Evolutionary conservation across 2,113 vertebrate species (phyloP).

Genomic region (Rynchops niger): DNA sequence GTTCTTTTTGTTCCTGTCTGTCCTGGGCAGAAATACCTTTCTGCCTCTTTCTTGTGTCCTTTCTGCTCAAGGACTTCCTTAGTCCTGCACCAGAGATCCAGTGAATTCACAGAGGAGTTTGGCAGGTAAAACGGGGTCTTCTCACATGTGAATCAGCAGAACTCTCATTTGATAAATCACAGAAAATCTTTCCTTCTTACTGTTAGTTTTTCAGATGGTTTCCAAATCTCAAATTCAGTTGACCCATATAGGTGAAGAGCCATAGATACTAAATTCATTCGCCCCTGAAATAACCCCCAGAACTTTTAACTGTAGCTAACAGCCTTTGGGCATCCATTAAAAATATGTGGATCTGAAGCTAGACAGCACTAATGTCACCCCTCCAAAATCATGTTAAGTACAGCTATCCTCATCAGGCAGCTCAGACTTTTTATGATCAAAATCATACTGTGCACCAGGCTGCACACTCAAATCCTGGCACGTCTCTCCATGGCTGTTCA

Average conservation of each 20-base stretch:
- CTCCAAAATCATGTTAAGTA: background rate
- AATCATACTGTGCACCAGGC: background rate
- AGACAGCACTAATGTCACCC: background rate
- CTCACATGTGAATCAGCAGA: background rate
- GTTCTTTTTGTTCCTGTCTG: background rate
- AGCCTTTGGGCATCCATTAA: background rate
- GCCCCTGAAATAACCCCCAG: background rate
- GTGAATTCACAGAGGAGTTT: background rate
- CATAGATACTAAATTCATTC: background rate
- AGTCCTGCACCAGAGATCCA: background rate
- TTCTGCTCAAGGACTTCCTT: background rate
- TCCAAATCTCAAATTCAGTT: background rate
- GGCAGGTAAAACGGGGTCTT: background rate
- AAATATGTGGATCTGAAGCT: background rate
- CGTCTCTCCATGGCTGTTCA: background rate
- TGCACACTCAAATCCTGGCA: background rate
- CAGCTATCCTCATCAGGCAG: background rate
- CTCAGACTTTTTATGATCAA: background rate
- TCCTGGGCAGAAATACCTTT: background rate
- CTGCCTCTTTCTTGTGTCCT: background rate
- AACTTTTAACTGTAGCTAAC: background rate
- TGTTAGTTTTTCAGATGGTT: background rate
- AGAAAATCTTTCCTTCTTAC: background rate
- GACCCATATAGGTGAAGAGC: background rate
- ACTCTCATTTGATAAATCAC: background rate